These are phyloP conservation scores for Megamerina dolium DNA, from an alignment of 2,888 invertebrate genomes.

Conservation along the genomic window DNA sequence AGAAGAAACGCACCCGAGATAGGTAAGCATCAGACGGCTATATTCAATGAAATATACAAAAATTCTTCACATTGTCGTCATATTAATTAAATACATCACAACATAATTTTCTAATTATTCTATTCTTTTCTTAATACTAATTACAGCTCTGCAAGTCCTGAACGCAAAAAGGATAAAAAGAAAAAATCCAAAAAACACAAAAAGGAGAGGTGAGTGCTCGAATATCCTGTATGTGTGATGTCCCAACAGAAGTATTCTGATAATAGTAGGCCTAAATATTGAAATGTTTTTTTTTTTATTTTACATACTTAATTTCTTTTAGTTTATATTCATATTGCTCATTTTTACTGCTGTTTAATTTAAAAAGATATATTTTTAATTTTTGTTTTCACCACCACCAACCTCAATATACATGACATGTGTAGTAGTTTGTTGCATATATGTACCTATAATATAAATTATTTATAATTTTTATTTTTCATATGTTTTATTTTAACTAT, in stretches of 20 bases:
- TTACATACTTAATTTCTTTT: conserved; percentile 8
- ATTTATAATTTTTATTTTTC: conserved; percentile 1
- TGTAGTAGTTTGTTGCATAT: not conserved
- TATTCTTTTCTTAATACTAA: not conserved
- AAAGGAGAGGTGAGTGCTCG: conserved; percentile 67
- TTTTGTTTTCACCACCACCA: conserved; percentile 16
- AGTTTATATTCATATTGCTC: conserved; percentile 13
- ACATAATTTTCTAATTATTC: not conserved
- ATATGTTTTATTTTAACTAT: not conserved
- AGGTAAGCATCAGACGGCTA: conserved; percentile 23
- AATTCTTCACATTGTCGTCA: no score
- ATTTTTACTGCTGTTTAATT: conserved; percentile 6
- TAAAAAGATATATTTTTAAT: conserved; percentile 10
- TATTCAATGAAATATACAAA: no score
- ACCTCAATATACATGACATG: no score
- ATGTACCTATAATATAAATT: no score
- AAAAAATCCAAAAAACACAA: conserved; percentile 73
- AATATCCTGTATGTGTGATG: no score
- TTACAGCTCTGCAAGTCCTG: conserved; percentile 63
- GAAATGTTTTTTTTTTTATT: conserved; percentile 12
- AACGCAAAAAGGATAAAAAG: conserved; percentile 69
- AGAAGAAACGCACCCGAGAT: conserved; percentile 63
- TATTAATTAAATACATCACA: not conserved
- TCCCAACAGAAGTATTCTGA: no score
- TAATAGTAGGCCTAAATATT: no score